Evolutionary conservation across 2,888 invertebrate species (phyloP).

Genomic region (Metacarcinus magister): DNA sequence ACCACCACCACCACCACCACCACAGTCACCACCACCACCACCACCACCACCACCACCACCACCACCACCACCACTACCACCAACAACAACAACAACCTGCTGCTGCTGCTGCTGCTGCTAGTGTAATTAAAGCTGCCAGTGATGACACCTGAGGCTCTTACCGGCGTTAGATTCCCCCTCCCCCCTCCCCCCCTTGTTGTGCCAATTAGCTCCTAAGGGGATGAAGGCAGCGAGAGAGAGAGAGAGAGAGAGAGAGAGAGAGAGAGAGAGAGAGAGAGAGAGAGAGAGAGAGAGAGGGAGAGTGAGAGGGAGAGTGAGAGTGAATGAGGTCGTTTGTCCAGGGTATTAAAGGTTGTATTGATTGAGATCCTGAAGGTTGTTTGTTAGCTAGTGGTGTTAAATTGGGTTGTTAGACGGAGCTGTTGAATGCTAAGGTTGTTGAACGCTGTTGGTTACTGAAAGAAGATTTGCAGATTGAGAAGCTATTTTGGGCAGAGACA

Average conservation of each 20-base stretch:
- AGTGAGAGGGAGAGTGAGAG: neutral
- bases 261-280: conserved; percentile 16
- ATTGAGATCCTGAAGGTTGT: neutral
- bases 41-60: neutral
- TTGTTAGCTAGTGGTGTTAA: no score
- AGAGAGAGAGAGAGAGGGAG: neutral
- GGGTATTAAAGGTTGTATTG: neutral
- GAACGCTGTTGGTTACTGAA: neutral
- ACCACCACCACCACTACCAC: neutral
- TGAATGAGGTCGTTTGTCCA: neutral
- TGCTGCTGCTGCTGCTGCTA: neutral
- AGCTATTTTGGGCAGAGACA: neutral
- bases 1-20: neutral
- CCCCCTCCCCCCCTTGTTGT: neutral
- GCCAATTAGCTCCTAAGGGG: neutral
- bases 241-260: neutral
- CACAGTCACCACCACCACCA: neutral
- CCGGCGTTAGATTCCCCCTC: neutral
- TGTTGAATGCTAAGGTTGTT: neutral
- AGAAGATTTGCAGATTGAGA: neutral
- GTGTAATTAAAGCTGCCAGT: neutral
- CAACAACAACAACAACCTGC: neutral
- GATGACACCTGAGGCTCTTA: neutral
- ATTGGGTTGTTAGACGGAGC: neutral
- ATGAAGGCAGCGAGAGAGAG: no score